Percentiles rank a stretch among this genome's conserved stretches.
These are phyloP conservation scores for Drosophila tripunctata DNA, from an alignment of 2,888 invertebrate species.

Conservation along the genomic window DNA sequence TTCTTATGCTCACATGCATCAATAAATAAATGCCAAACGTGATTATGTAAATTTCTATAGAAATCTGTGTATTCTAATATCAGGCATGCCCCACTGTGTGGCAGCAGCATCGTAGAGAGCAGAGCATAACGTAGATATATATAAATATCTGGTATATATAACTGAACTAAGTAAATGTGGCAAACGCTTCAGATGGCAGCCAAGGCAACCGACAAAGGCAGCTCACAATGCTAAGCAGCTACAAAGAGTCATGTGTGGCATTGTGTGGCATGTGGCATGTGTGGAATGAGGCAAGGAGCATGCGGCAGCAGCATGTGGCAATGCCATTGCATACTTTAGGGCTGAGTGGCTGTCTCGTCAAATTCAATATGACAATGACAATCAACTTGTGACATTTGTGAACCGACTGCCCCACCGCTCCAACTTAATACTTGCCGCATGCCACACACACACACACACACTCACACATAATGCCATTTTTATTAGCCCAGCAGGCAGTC, in stretches of 20 bases:
- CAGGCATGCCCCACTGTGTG: constrained; percentile 8
- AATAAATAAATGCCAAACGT: constrained; percentile 78
- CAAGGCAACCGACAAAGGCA: constrained; percentile 29
- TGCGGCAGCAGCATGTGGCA: neutral
- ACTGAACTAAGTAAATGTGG: constrained; percentile 16
- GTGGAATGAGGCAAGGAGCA: neutral
- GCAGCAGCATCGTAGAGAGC: neutral
- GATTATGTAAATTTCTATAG: constrained; percentile 76
- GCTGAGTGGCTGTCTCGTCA: constrained; percentile 56
- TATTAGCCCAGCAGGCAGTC: constrained; percentile 51
- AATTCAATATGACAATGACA: constrained; percentile 76
- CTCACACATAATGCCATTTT: constrained; percentile 52
- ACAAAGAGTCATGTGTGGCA: constrained; percentile 8
- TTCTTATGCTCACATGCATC: constrained; percentile 56
- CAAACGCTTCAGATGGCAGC: constrained; percentile 11
- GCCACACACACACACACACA: neutral
- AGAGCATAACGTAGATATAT: neutral
- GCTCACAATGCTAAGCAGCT: constrained; percentile 25
- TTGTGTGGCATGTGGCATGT: neutral
- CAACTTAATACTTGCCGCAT: neutral
- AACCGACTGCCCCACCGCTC: neutral
- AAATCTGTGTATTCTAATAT: constrained; percentile 49
- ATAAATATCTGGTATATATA: neutral
- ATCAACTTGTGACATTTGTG: constrained; percentile 72
- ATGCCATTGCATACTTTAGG: constrained; percentile 14